phyloP scores from a whole-genome alignment of 2,797 vertebrate genomes.

The Sebastes kiyomatsui region DNA sequence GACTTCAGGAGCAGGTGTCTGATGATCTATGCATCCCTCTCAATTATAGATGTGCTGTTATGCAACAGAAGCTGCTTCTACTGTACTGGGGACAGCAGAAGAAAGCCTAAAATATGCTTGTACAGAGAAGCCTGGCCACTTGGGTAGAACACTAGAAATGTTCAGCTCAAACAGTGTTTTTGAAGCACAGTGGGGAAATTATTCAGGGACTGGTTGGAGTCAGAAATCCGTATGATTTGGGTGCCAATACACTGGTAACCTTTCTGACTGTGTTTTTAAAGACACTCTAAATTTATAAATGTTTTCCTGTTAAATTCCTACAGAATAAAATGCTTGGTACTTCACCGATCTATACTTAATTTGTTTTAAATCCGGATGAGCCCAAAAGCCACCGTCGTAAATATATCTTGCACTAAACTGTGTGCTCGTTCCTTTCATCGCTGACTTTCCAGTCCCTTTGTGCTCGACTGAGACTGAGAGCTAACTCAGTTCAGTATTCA shows the following conservation, averaged over 20 bases:
- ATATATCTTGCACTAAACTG: background rate
- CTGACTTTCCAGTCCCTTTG: background rate
- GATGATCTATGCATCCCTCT: slow-evolving; percentile 65
- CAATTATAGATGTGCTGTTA: slow-evolving; percentile 73
- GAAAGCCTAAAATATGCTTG: slow-evolving; percentile 33
- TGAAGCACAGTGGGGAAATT: background rate
- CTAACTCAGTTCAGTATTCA: background rate
- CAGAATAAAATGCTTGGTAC: background rate
- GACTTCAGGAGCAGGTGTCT: slow-evolving; percentile 61
- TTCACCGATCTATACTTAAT: background rate
- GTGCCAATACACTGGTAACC: background rate
- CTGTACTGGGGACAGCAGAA: slow-evolving; percentile 20
- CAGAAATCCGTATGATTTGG: background rate
- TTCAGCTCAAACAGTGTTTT: slow-evolving; percentile 2
- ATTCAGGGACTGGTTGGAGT: background rate
- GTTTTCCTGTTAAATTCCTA: background rate
- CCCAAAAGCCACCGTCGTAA: background rate
- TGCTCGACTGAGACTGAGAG: background rate
- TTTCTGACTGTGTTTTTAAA: background rate
- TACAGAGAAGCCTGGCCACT: background rate
- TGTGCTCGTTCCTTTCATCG: background rate
- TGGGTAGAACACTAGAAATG: background rate
- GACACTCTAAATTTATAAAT: background rate
- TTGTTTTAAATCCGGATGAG: slow-evolving; percentile 2
- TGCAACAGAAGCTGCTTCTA: slow-evolving; percentile 45